Base-by-base conservation (phyloP, 2,113 vertebrate genomes). In the Amia ocellicauda region DNA sequence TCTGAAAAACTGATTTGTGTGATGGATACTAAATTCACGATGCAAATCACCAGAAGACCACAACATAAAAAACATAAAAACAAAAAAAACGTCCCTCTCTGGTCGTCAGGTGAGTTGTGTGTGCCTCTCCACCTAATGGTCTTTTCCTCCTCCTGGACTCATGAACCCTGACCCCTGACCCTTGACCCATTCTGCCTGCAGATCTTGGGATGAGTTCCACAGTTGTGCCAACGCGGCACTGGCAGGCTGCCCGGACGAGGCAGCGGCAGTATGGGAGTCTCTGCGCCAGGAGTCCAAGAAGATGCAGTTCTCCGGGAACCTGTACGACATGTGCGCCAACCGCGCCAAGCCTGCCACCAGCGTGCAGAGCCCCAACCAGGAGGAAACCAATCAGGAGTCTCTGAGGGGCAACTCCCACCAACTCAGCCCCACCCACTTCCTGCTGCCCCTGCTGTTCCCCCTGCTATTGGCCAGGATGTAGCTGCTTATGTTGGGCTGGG, bases 181-280 rank as follows among this genome's bases (percentile, higher is more conserved):
- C 63, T 54, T 66, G 14, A 50, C 36, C 11, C n/a, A 52, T 55
- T 26, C 3, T 23, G 47, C 64, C 60, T 73, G 58, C 78, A 99
- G 95, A 75, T 96, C 93, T 19, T 98, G 96, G 96, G 95, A 97
- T 5, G 87, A 93, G 4, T 99, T 98, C 74, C 95, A 98, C 0
- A 73, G 83, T 69, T 99, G 96, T 1, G 93, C 92, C 50, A 96
- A 88, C 0, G 56, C 73, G 59, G 93, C 93, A 8, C 87, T 99
- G 74, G 91, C 89, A 0, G 87, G 88, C 62, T 99, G 96, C 76
- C 96, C 96, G 0, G 86, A 97, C 29, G 95, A 98, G 49, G 93
- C 95, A 0, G 92, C 94, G 0, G 80, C 86, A 0, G 91, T 97
- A 47, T 99, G 96, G 96, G 93, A 96, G 68, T 99, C 95, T 0